These are phyloP conservation scores for Oceanites oceanicus DNA, from an alignment of 2,113 vertebrate genomes.

Conservation along the genomic window DNA sequence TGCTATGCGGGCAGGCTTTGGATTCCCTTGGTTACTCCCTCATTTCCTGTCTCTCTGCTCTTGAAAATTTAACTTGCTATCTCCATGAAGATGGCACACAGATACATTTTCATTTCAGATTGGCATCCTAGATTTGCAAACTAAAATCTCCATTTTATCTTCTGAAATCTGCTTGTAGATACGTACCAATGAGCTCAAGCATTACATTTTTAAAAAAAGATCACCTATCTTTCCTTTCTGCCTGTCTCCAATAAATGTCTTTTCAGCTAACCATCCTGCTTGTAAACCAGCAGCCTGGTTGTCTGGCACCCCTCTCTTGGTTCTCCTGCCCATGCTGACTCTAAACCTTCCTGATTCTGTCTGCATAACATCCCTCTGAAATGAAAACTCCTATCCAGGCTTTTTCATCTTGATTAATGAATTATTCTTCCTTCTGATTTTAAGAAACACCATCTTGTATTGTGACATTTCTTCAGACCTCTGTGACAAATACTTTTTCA, in stretches of 20 bases:
- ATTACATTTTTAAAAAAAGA: accelerated
- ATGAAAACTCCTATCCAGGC: neutral
- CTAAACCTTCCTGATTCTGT: neutral
- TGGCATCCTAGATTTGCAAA: neutral
- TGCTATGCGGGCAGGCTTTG: neutral
- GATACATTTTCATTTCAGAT: neutral
- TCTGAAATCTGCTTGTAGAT: neutral
- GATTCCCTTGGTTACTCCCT: neutral
- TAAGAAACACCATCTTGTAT: neutral
- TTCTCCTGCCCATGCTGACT: accelerated
- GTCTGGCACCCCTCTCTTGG: neutral
- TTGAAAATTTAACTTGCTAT: accelerated
- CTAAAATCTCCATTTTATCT: neutral
- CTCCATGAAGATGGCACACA: neutral
- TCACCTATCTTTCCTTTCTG: accelerated
- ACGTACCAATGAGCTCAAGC: neutral
- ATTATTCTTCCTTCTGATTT: neutral
- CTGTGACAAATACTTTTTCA: neutral
- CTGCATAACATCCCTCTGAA: neutral
- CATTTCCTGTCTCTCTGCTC: neutral
- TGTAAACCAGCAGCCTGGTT: too few relatives aligned
- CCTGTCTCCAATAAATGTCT: neutral
- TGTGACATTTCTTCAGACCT: neutral
- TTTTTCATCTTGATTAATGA: neutral
- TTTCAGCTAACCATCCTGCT: accelerated